phyloP scores from a whole-genome alignment of 2,888 invertebrate genomes.

The Bimastos eiseni region DNA sequence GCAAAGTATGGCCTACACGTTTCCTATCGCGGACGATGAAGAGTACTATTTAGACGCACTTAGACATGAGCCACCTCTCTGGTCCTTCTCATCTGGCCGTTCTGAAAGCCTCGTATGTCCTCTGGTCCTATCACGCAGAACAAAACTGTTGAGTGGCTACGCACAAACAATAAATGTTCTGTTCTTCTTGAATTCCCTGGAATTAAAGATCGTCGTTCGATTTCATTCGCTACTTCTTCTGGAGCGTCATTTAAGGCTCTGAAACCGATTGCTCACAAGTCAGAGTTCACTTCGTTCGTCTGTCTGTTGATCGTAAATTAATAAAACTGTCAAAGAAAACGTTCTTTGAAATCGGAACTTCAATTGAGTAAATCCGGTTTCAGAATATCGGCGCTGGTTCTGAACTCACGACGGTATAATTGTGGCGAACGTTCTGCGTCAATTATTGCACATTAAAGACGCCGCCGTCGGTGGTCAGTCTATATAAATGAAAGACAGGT shows the following conservation, averaged over 20 bases:
- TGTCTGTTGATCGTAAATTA: background rate
- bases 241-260: background rate
- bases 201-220: background rate
- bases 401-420: background rate
- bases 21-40: background rate
- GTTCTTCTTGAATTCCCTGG: background rate
- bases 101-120: too few relatives aligned
- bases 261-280: background rate
- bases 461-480: background rate
- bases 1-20: background rate
- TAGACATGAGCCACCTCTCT: too few relatives aligned
- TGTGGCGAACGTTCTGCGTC: background rate
- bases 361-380: background rate
- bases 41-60: background rate
- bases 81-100: too few relatives aligned
- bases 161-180: background rate
- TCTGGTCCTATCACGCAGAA: background rate
- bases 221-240: background rate
- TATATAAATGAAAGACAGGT: background rate
- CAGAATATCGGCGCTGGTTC: background rate
- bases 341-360: background rate
- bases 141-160: background rate
- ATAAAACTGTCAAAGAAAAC: background rate
- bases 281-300: background rate
- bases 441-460: background rate